phyloP scores from a whole-genome alignment of 1,140 invertebrate species.

The Drosophila arawakana region DNA sequence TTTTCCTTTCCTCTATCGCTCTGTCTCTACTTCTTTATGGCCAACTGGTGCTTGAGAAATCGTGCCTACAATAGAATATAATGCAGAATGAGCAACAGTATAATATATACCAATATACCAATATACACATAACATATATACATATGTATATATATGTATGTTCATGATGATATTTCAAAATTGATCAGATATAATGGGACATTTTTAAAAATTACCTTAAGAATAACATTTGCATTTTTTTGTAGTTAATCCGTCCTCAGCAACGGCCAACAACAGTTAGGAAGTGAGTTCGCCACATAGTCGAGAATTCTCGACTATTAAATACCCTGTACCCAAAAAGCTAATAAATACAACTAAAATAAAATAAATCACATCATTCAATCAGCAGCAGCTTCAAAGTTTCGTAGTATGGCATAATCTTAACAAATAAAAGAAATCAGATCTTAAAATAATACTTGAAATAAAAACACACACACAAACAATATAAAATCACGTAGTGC shows the following conservation, averaged over 20 bases:
- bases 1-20: background rate
- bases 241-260: conserved; percentile 79
- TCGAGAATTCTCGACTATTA: conserved; percentile 21
- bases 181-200: conserved; percentile 23
- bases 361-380: conserved; percentile 1
- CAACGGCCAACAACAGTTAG: conserved; percentile 58
- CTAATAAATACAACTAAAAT: background rate
- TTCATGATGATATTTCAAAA: conserved; percentile 30
- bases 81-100: background rate
- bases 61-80: conserved; percentile 47
- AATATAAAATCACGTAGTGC: conserved; percentile 11
- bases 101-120: background rate
- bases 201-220: conserved; percentile 36
- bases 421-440: background rate
- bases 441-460: conserved; percentile 17
- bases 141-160: background rate
- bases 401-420: conserved; percentile 16
- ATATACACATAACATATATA: too few relatives aligned
- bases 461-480: conserved; percentile 1
- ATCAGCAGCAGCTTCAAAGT: conserved; percentile 31
- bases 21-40: conserved; percentile 9
- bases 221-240: conserved; percentile 74
- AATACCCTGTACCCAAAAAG: conserved; percentile 36
- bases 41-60: conserved; percentile 69
- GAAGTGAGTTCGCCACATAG: conserved; percentile 34